Evolutionary conservation across 2,113 vertebrate species (phyloP), one percentile per base, ranked within the genome.

Genomic region (Amblyopsis rosae): DNA sequence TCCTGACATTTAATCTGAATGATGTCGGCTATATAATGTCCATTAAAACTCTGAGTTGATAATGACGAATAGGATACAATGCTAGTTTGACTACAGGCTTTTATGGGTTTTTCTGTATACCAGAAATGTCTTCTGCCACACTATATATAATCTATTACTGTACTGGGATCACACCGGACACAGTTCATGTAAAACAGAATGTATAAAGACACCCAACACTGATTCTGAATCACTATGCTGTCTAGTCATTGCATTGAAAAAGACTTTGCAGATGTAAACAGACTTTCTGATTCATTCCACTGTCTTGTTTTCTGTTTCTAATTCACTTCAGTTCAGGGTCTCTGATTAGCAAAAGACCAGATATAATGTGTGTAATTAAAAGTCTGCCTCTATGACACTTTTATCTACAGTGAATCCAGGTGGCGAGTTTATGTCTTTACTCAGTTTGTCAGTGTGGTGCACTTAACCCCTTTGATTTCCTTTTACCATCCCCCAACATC

Each of bases 321-420:
- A 62, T 47, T 16, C 45, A 11, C 54, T 67, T 61, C 60, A 58
- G 71, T 5, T 10, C 67, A 4, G 51, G 47, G 69, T 55, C 80
- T 76, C 71, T 82, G 50, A 81, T 85, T 62, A 73, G 69, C 0
- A 33, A 65, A 84, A 81, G 80, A 78, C 65, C 59, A 65, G 32
- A 65, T 46, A 67, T 60, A 76, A 8, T 17, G 17, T 19, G 16
- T 6, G 49, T 17, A 17, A 17, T 77, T 46, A 7, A n/a, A 56
- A 70, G 57, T 82, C 66, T 72, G 72, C 73, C 81, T 87, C 73
- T 69, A 81, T 89, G 88, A 89, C 86, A 82, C 82, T 76, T 63
- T 86, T 82, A 86, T 48, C 46, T 32, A 81, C 75, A 86, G 82
- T 72, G 77, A 54, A 59, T 84, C 77, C 84, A 87, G 86, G 63